These are phyloP conservation scores for Paguma larvata DNA, from an alignment of 2,797 vertebrate genomes.

Conservation along the genomic window DNA sequence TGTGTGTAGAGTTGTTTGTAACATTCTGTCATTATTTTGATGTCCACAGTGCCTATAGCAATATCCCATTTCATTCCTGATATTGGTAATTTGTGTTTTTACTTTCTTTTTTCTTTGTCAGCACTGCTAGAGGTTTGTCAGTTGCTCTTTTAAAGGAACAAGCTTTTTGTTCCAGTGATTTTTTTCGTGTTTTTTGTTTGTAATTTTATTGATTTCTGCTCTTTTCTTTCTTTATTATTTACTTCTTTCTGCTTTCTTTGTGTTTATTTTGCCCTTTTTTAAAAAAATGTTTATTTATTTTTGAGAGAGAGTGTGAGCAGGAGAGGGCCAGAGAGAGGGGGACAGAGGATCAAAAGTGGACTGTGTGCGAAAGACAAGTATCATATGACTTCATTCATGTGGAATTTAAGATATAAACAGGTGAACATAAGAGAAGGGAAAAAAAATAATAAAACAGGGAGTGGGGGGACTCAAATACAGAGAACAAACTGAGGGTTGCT, in stretches of 20 bases:
- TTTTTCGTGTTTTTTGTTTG: not conserved
- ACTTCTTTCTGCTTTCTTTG: not conserved
- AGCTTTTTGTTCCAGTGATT: not conserved
- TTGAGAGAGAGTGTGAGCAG: too few species aligned
- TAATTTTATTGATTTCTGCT: not conserved
- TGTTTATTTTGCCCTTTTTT: not conserved
- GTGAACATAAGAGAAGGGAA: too few species aligned
- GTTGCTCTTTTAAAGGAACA: not conserved
- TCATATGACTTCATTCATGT: too few species aligned
- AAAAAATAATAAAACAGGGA: too few species aligned
- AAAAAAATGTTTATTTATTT: not conserved
- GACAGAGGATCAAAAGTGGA: too few species aligned
- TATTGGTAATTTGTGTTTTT: not conserved
- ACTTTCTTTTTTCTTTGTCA: not conserved
- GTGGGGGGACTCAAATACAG: too few species aligned
- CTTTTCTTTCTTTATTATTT: not conserved
- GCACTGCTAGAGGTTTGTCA: not conserved
- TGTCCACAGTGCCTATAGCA: not conserved
- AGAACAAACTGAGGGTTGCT: too few species aligned
- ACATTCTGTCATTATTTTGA: conserved; percentile 1
- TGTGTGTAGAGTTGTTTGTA: not conserved
- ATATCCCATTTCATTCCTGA: not conserved
- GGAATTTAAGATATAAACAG: too few species aligned
- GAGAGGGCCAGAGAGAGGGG: too few species aligned
- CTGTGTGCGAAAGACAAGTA: too few species aligned